Evolutionary conservation across 2,797 vertebrate genomes (phyloP).

Genomic region (Brachymystax lenok): DNA sequence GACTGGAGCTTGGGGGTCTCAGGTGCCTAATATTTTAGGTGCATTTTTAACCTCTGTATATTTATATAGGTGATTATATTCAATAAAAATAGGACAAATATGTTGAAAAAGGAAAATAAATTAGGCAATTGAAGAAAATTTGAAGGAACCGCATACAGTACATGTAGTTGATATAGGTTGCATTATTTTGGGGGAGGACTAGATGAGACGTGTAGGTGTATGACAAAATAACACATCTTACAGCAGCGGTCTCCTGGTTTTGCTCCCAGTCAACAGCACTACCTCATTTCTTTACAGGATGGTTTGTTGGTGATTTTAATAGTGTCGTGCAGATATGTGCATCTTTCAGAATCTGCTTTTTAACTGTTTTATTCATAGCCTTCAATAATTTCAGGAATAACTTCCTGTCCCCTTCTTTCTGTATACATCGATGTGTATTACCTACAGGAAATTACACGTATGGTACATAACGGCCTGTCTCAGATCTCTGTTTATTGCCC

Average conservation of each 20-base stretch:
- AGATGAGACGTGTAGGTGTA: slow-evolving; percentile 17
- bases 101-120: slow-evolving; percentile 23
- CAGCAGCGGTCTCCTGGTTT: slow-evolving; percentile 6
- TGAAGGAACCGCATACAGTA: slow-evolving; percentile 33
- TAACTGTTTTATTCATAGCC: slow-evolving; percentile 51
- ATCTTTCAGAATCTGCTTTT: slow-evolving; percentile 56
- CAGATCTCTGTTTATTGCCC: not conserved
- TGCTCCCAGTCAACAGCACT: slow-evolving; percentile 73
- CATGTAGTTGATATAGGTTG: slow-evolving; percentile 40
- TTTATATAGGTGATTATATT: slow-evolving; percentile 64
- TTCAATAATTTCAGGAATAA: slow-evolving; percentile 53
- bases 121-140: slow-evolving; percentile 27
- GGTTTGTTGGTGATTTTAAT: slow-evolving; percentile 58
- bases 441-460: slow-evolving; percentile 28
- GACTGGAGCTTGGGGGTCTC: slow-evolving; percentile 65
- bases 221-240: slow-evolving; percentile 8
- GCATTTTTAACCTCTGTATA: slow-evolving; percentile 67
- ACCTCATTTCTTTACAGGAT: slow-evolving; percentile 78
- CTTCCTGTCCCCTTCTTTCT: slow-evolving; percentile 46
- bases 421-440: slow-evolving; percentile 44
- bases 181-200: slow-evolving; percentile 30
- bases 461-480: slow-evolving; percentile 30
- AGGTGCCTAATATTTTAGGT: slow-evolving; percentile 73
- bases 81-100: slow-evolving; percentile 46
- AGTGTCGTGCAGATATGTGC: slow-evolving; percentile 53